These are phyloP conservation scores for Tenthredo notha DNA, from an alignment of 2,888 invertebrate genomes.

Conservation along the genomic window DNA sequence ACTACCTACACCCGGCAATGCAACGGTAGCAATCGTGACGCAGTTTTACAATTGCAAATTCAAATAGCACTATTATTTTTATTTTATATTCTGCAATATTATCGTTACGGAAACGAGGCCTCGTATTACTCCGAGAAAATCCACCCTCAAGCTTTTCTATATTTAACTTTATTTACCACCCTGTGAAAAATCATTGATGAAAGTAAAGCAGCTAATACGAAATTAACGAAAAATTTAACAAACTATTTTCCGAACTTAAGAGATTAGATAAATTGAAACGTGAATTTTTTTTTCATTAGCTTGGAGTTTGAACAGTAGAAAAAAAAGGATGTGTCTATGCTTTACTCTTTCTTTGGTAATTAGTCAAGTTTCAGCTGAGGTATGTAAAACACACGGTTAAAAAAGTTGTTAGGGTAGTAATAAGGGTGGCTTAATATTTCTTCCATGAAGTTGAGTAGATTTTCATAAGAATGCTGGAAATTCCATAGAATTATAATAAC, in stretches of 20 bases:
- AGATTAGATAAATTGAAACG: not conserved
- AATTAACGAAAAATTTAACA: not conserved
- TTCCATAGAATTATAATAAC: conserved; percentile 70
- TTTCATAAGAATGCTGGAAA: conserved; percentile 57
- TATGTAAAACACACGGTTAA: not conserved
- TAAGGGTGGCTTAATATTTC: conserved; percentile 15
- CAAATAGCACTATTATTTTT: conserved; percentile 20
- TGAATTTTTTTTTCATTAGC: not conserved
- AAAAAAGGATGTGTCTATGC: conserved; percentile 15
- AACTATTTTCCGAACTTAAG: not conserved
- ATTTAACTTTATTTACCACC: not conserved
- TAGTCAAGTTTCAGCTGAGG: conserved; percentile 13
- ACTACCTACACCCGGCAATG: not conserved
- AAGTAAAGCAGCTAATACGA: not conserved
- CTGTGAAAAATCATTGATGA: not conserved
- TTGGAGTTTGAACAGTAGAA: not conserved
- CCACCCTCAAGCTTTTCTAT: not conserved
- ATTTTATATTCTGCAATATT: conserved; percentile 40
- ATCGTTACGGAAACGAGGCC: conserved; percentile 32
- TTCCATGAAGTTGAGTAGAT: conserved; percentile 33
- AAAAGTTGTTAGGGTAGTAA: conserved; percentile 30
- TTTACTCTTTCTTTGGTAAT: conserved; percentile 24
- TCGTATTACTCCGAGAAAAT: not conserved
- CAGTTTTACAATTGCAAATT: conserved; percentile 41
- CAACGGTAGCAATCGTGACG: conserved; percentile 5